Conservation (phyloP, 2,797 vertebrate genomes). For the Hyperoplus lanceolatus region DNA sequence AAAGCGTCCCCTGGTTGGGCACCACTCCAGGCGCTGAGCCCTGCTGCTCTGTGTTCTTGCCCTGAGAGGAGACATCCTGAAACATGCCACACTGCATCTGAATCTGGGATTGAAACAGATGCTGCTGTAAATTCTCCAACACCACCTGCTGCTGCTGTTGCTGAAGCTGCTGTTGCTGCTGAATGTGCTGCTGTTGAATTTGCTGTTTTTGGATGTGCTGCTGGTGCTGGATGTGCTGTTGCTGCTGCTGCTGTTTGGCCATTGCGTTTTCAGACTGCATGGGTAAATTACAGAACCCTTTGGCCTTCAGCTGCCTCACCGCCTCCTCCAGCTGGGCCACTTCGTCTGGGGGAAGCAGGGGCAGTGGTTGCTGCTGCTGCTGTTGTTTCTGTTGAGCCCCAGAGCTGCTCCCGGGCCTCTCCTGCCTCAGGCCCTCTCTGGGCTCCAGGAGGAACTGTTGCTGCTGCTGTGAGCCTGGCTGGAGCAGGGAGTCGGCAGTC, state of each 20-base stretch:
- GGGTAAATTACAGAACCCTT: slow-evolving; percentile 90
- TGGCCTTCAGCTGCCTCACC: slow-evolving; percentile 94
- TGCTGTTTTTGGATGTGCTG: slow-evolving; percentile 88
- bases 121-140: slow-evolving; percentile 83
- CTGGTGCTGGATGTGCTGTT: slow-evolving; percentile 86
- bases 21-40: slow-evolving; percentile 87
- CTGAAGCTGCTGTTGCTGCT: slow-evolving; percentile 85
- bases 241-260: slow-evolving; percentile 86
- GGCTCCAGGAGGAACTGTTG: slow-evolving; percentile 84
- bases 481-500: slow-evolving; percentile 87
- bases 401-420: slow-evolving; percentile 83
- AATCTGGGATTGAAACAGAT: slow-evolving; percentile 91
- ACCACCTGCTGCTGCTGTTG: slow-evolving; percentile 79
- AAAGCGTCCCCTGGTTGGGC: slow-evolving; percentile 88
- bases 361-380: slow-evolving; percentile 88
- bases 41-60: slow-evolving; percentile 88
- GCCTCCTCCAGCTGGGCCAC: slow-evolving; percentile 95
- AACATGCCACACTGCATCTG: slow-evolving; percentile 95
- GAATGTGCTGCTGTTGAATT: slow-evolving; percentile 85
- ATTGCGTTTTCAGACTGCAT: slow-evolving; percentile 92
- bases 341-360: slow-evolving; percentile 89
- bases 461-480: slow-evolving; percentile 86
- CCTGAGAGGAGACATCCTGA: slow-evolving; percentile 82
- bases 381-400: slow-evolving; percentile 83
- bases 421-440: slow-evolving; percentile 89